Evolutionary conservation across 2,888 invertebrate species (phyloP), one percentile per base, ranked within the genome.

Genomic region (Hypomecis punctinalis): DNA sequence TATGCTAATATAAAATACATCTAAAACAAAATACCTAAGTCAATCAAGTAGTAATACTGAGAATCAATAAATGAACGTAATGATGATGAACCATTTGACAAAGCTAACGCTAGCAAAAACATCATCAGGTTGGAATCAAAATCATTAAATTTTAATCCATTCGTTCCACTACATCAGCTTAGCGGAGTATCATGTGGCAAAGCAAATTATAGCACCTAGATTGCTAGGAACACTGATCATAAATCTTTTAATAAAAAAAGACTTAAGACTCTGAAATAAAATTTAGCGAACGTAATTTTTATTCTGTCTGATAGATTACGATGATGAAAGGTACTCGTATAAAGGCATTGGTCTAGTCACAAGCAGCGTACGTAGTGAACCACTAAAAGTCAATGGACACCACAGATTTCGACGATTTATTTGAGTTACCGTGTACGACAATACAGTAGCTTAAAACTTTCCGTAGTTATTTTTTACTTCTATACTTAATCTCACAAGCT

Each of bases 81-180:
- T 56, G 47, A 56, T 56, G 56, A 65, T 58, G 46, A 55, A 58
- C 42, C 46, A 51, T 67, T 67, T 36, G 57, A 56, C 42, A 47
- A 37, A 52, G n/a, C 43, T 63, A 58, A 63, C 45, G 35, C 36
- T 51, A 51, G 55, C 52, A 64, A 60, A 51, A 66, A 62, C 63
- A 53, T n/a, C 35, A 63, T 46, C 56, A 53, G 11, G 42, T 5
- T 39, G 43, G n/a, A 3, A 54, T 7, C 46, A 49, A 42, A 60
- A 67, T 71, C 72, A 76, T 77, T 77, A 79, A 76, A 74, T 79
- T 74, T 23, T 23, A 23, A 76, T 74, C 73, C 68, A 71, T 72
- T 65, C 23, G 68, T 66, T 73, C 61, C 63, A 65, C 58, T 45
- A 61, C 54, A 68, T 64, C 60, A 66, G 63, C 35, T 43, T 35